These are phyloP conservation scores for Napeogenes inachia DNA, from an alignment of 2,888 invertebrate species.

Conservation along the genomic window DNA sequence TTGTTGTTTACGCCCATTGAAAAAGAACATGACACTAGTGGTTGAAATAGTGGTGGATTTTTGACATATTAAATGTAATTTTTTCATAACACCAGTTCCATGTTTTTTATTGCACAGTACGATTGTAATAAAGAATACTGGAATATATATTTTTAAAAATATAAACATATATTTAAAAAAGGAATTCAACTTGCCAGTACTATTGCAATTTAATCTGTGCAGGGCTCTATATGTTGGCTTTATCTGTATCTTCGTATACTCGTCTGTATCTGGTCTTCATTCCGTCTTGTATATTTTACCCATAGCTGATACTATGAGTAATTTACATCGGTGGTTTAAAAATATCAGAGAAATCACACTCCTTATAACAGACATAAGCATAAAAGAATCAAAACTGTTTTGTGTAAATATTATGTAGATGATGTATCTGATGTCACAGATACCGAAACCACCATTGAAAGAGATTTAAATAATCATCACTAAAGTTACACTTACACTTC, in stretches of 20 bases:
- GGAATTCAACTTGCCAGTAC: constrained; percentile 20
- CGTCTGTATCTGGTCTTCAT: constrained; percentile 48
- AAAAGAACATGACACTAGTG: constrained; percentile 18
- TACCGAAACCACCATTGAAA: too few species aligned
- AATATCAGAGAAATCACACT: neutral
- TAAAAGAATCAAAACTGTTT: neutral
- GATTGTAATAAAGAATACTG: constrained; percentile 13
- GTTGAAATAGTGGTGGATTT: neutral
- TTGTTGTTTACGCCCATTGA: constrained; percentile 48
- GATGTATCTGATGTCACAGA: neutral
- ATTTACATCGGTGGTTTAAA: constrained; percentile 19
- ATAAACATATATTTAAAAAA: neutral
- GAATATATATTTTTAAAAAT: neutral
- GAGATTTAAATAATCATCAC: too few species aligned
- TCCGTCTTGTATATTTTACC: constrained; percentile 35
- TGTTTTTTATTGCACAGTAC: constrained; percentile 17
- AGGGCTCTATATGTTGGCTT: constrained; percentile 57
- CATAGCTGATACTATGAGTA: constrained; percentile 19
- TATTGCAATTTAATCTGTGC: constrained; percentile 24
- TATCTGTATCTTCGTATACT: constrained; percentile 52
- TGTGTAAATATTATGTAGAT: neutral
- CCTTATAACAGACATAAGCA: neutral
- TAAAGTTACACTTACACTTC: neutral
- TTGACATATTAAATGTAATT: neutral
- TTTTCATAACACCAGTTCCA: constrained; percentile 7